These are phyloP conservation scores for Antheraea yamamai DNA, from an alignment of 2,888 invertebrate species.

Conservation along the genomic window DNA sequence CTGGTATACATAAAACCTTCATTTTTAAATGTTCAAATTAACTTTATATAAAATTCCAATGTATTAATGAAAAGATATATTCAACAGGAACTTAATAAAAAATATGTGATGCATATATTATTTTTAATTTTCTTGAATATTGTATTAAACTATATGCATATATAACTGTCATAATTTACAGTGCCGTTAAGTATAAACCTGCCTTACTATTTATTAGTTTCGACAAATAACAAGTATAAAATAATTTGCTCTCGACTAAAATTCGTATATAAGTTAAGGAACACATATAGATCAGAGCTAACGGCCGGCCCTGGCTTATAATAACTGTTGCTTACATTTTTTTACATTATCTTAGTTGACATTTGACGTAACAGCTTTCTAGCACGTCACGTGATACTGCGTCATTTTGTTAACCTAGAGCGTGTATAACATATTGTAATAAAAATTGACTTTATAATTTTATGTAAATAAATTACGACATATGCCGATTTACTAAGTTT, in stretches of 20 bases:
- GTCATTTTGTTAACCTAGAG: neutral
- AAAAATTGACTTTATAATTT: neutral
- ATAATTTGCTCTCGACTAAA: neutral
- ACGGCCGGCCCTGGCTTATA: neutral
- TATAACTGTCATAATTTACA: neutral
- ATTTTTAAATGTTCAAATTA: no score
- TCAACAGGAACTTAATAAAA: neutral
- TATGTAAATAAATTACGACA: neutral
- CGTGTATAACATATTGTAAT: neutral
- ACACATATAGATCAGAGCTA: neutral
- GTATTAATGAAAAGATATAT: neutral
- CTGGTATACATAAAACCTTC: no score
- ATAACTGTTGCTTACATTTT: neutral
- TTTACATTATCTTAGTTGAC: neutral
- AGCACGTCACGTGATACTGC: neutral
- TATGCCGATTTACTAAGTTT: neutral
- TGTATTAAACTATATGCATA: neutral
- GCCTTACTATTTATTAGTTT: neutral
- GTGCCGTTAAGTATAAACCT: neutral
- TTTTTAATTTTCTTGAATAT: neutral
- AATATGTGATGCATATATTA: neutral
- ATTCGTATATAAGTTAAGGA: neutral
- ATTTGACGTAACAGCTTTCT: slow-evolving; percentile 5
- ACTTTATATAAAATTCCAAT: neutral
- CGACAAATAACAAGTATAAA: neutral